Evolutionary conservation across 2,113 vertebrate genomes (phyloP).

Genomic region (Notiomystis cincta): DNA sequence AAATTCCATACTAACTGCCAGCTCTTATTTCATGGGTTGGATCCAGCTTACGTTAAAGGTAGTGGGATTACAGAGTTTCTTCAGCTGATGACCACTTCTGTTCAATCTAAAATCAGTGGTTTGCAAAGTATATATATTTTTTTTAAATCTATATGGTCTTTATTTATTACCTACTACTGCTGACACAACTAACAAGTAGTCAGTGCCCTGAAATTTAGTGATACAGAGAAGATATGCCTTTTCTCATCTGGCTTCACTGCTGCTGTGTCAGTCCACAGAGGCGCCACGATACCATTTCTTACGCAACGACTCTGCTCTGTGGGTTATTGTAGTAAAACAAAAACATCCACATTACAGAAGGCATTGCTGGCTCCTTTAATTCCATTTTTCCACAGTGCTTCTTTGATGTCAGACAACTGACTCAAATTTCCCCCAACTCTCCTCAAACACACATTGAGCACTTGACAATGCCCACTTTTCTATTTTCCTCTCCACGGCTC

Average conservation of each 20-base stretch:
- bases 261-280: not conserved
- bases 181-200: not conserved
- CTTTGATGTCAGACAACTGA: not conserved
- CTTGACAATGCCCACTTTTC: conserved; percentile 34
- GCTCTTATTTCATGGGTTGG: not conserved
- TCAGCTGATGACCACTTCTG: not conserved
- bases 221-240: not conserved
- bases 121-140: not conserved
- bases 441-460: not conserved
- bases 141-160: not conserved
- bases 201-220: not conserved
- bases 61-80: not conserved
- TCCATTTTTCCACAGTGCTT: not conserved
- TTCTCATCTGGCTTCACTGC: not conserved
- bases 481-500: not conserved
- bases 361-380: not conserved
- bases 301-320: rapidly evolving
- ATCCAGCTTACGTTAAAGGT: not conserved
- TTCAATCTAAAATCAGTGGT: not conserved
- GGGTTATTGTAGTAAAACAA: not conserved
- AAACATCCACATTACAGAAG: not conserved
- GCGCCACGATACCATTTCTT: rapidly evolving
- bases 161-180: not conserved
- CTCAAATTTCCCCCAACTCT: not conserved
- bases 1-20: not conserved